Percentiles rank a stretch among this genome's conserved stretches.
Conservation (phyloP, 2,888 invertebrate species). For the Podabrus alpinus region DNA sequence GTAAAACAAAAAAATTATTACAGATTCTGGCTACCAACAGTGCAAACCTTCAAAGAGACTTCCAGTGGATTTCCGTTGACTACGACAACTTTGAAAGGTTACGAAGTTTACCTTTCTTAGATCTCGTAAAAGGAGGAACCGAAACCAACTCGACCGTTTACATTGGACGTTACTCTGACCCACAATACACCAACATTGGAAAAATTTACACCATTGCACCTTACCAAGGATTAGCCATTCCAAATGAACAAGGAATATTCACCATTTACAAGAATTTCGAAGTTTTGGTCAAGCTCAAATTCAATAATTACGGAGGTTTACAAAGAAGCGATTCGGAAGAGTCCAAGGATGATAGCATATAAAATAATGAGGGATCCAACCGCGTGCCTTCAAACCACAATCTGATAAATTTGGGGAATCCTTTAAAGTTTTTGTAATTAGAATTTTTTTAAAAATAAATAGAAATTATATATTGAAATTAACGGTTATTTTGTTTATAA, state of each 20-base stretch:
- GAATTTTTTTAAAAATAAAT: too few species aligned
- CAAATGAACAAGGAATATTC: background rate
- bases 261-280: conserved; percentile 3
- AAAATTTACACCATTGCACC: background rate
- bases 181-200: background rate
- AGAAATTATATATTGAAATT: too few species aligned
- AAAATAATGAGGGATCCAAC: too few species aligned
- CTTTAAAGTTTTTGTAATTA: too few species aligned
- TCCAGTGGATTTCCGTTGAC: background rate
- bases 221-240: background rate
- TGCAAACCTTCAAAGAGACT: background rate
- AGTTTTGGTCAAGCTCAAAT: background rate
- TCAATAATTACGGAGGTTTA: background rate
- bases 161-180: background rate
- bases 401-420: too few species aligned
- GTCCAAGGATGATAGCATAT: too few species aligned
- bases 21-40: background rate
- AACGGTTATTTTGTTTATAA: too few species aligned
- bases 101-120: background rate
- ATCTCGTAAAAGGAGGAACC: background rate
- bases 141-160: background rate
- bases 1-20: background rate
- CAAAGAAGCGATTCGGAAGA: background rate
- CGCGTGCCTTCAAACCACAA: too few species aligned
- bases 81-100: background rate